These are phyloP conservation scores for Eustalomyia histrio DNA, from an alignment of 2,888 invertebrate genomes.

Conservation along the genomic window DNA sequence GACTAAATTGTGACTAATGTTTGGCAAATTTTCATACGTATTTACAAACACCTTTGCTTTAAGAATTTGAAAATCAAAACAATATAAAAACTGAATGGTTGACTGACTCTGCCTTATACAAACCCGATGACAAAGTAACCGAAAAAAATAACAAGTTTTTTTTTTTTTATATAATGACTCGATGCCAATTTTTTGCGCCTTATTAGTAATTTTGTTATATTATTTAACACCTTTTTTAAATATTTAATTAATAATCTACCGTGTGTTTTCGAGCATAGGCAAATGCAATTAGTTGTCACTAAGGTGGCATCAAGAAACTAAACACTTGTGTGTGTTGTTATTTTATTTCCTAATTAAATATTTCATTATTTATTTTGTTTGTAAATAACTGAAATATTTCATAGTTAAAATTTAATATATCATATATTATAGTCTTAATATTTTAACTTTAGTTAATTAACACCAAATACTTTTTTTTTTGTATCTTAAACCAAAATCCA, in stretches of 20 bases:
- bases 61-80: conserved; percentile 9
- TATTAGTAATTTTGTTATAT: conserved; percentile 26
- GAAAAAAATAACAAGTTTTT: conserved; percentile 3
- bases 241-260: conserved; percentile 24
- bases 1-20: conserved; percentile 47
- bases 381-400: background rate
- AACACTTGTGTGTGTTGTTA: conserved; percentile 24
- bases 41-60: background rate
- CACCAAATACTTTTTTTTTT: background rate
- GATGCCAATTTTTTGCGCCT: conserved; percentile 32
- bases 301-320: background rate
- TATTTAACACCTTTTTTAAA: conserved; percentile 29
- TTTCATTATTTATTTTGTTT: background rate
- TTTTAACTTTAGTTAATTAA: conserved; percentile 19
- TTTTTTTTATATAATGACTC: background rate
- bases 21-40: conserved; percentile 2
- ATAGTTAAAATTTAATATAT: conserved; percentile 11
- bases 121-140: background rate
- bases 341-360: conserved; percentile 11
- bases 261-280: background rate
- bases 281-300: background rate
- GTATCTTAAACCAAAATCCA: background rate
- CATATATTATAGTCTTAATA: conserved; percentile 9
- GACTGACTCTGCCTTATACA: conserved; percentile 16
- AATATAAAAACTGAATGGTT: background rate